Conservation (phyloP, 2,113 vertebrate species). For the Istiophorus platypterus region DNA sequence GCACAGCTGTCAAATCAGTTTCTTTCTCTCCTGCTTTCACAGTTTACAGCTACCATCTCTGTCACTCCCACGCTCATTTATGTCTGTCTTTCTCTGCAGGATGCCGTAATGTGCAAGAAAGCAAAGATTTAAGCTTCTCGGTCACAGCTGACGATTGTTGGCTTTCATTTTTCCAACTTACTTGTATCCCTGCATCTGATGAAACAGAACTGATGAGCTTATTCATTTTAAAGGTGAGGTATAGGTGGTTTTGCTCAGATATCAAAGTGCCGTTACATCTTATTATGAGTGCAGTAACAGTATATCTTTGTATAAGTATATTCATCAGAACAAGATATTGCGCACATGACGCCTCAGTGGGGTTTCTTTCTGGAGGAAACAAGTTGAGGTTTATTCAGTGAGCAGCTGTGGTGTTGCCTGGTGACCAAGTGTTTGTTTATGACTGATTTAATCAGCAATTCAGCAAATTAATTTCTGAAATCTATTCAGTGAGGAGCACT, state of each 20-base stretch:
- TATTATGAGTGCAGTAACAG: background rate
- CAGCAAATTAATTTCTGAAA: slow-evolving; percentile 46
- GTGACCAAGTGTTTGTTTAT: slow-evolving; percentile 42
- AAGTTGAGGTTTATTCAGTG: slow-evolving; percentile 25
- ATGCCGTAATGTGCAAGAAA: slow-evolving; percentile 9
- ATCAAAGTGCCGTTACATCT: slow-evolving; percentile 17
- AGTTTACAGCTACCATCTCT: slow-evolving; percentile 5
- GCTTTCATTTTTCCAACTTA: slow-evolving; percentile 18
- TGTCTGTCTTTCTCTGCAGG: background rate
- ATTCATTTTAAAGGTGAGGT: slow-evolving; percentile 28
- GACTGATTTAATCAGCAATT: slow-evolving; percentile 47
- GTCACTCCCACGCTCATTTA: slow-evolving; percentile 21
- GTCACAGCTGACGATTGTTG: slow-evolving; percentile 9
- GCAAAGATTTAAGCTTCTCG: slow-evolving; percentile 8
- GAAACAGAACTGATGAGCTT: slow-evolving; percentile 38
- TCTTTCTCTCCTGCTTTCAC: background rate
- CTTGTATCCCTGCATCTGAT: background rate
- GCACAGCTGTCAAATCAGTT: slow-evolving; percentile 27
- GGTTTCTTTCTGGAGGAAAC: slow-evolving; percentile 14
- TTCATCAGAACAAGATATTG: background rate
- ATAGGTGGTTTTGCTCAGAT: slow-evolving; percentile 3
- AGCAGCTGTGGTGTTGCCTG: slow-evolving; percentile 47
- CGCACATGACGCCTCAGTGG: background rate
- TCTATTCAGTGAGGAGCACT: slow-evolving; percentile 1
- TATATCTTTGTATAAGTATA: background rate